Percentiles rank a stretch among this genome's conserved stretches.
Evolutionary conservation across 2,888 invertebrate species (phyloP).

Genomic region (Macaria notata): DNA sequence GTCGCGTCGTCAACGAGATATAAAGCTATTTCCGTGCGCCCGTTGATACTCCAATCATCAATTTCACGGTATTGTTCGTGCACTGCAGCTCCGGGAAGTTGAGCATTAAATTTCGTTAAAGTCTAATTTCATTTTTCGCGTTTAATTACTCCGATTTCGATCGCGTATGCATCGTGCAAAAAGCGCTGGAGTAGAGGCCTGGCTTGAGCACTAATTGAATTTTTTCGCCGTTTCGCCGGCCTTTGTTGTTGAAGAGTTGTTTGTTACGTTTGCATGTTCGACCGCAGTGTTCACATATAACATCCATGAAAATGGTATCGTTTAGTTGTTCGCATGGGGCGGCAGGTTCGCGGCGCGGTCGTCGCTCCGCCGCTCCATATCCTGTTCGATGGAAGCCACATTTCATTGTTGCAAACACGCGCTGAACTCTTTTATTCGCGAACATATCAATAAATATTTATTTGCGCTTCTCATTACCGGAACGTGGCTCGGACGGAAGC

Average conservation of each 20-base stretch:
- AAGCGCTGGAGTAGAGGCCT: not conserved
- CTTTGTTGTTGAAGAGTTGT: constrained; percentile 1
- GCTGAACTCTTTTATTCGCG: constrained; percentile 33
- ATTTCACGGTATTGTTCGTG: constrained; percentile 27
- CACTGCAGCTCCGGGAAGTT: constrained; percentile 2
- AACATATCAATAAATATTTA: constrained; percentile 48
- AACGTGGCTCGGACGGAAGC: constrained; percentile 38
- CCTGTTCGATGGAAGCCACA: constrained; percentile 59
- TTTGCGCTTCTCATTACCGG: constrained; percentile 39
- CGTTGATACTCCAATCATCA: constrained; percentile 24
- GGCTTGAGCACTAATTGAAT: constrained; percentile 18
- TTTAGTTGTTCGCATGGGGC: constrained; percentile 51
- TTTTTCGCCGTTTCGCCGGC: constrained; percentile 6
- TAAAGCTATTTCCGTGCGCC: constrained; percentile 27
- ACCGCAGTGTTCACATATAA: constrained; percentile 1
- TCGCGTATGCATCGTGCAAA: not conserved
- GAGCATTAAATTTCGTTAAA: constrained; percentile 3
- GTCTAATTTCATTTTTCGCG: constrained; percentile 4
- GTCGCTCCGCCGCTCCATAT: constrained; percentile 61
- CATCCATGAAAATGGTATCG: constrained; percentile 6
- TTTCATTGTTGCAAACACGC: constrained; percentile 55
- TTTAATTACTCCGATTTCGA: not conserved
- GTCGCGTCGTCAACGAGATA: constrained; percentile 22
- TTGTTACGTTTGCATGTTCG: constrained; percentile 8
- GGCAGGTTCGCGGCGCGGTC: constrained; percentile 62